Evolutionary conservation across 2,113 vertebrate genomes (phyloP), one percentile per base, ranked within the genome.

Genomic region (Phalacrocorax brasilianus): DNA sequence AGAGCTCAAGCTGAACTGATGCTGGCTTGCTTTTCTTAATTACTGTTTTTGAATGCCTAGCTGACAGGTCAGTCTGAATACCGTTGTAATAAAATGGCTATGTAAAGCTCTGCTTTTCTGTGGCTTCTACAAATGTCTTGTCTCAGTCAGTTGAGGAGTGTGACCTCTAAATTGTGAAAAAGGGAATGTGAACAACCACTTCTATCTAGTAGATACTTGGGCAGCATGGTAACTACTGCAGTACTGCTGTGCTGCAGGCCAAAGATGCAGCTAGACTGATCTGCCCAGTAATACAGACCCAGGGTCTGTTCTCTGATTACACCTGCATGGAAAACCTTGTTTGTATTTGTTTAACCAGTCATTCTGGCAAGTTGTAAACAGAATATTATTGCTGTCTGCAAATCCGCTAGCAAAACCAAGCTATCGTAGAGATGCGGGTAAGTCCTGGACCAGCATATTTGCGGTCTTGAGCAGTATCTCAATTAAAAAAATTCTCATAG

Each of bases 251-350:
- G 59, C 27, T 84, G 42, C 20, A 66, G 83, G 19, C 24, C 38
- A 76, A 24, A 73, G 71, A 47, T 47, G 8, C 4, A 53, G 58
- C 38, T 42, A 8, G 74, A 22, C 66, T 50, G 82, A 65, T 32
- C 38, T 88, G n/a, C 21, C 53, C 44, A 0, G 0, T 38, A 56
- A 42, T 71, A 21, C 12, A 72, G 42, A 50, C 8, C 26, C 14
- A 3, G 40, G 68, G 32, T 50, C 47, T 70, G 32, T 53, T 87
- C 47, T 87, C 28, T 47, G 20, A 24, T 56, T 55, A 33, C 21
- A 59, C 23, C 33, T 91, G 44, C 23, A 7, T 42, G 28, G 84
- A 67, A 72, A 53, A 14, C 33, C 35, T 33, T 61, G 12, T 33
- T 21, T 73, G 19, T 89, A 8, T 53, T 19, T 62, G 21, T 42